Evolutionary conservation across 2,888 invertebrate genomes (phyloP).

Genomic region (Morinoia aosen): DNA sequence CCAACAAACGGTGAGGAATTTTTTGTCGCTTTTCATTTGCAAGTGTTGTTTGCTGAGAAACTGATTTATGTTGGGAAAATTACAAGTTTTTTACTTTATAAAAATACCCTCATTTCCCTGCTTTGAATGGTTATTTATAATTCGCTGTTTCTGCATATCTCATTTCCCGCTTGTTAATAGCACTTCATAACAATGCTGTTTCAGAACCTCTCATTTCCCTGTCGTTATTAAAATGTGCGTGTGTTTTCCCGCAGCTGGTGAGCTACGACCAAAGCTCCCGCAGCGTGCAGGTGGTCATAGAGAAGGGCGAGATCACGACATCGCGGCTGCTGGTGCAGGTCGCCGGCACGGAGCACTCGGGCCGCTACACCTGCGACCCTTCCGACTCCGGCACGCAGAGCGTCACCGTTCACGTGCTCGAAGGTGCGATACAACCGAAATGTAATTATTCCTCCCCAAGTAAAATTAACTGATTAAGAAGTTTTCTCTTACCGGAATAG

Average conservation of each 20-base stretch:
- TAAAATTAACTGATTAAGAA: neutral
- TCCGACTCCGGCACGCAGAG: constrained; percentile 62
- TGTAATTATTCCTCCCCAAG: neutral
- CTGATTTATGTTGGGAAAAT: too few relatives aligned
- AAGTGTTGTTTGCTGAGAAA: too few relatives aligned
- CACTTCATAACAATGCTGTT: too few relatives aligned
- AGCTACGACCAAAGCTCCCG: constrained; percentile 62
- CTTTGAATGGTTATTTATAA: too few relatives aligned
- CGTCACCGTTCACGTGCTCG: constrained; percentile 65
- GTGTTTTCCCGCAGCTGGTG: constrained; percentile 56
- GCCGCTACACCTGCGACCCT: constrained; percentile 62
- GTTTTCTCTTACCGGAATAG: neutral
- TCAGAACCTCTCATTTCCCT: too few relatives aligned
- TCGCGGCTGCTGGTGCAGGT: constrained; percentile 64
- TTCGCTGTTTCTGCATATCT: too few relatives aligned
- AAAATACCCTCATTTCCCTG: too few relatives aligned
- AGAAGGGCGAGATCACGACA: constrained; percentile 62
- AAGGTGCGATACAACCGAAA: constrained; percentile 55
- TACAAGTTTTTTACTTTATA: too few relatives aligned
- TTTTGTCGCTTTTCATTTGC: too few relatives aligned
- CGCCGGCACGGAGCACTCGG: constrained; percentile 61
- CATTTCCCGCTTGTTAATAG: too few relatives aligned
- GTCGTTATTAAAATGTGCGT: too few relatives aligned
- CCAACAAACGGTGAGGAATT: too few relatives aligned
- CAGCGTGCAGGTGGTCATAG: constrained; percentile 61